A percentile compares a stretch with the other conserved stretches of the same genome.
These are phyloP conservation scores for Coleophora flavipennella DNA, from an alignment of 2,888 invertebrate genomes.

Conservation along the genomic window DNA sequence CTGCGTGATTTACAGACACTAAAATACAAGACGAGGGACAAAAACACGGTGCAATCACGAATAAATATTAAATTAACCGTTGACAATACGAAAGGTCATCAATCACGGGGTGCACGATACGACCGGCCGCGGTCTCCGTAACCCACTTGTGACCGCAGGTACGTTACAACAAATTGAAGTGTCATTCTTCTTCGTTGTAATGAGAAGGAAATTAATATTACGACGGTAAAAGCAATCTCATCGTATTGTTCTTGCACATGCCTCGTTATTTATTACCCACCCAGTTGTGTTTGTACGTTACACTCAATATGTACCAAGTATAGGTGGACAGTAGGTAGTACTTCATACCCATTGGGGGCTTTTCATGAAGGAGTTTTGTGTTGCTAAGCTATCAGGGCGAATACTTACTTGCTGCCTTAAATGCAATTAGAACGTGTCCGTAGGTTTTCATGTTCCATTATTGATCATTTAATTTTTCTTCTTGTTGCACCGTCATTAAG, in stretches of 20 bases:
- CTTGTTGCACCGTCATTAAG: too few relatives aligned
- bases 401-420: too few relatives aligned
- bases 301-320: too few relatives aligned
- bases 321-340: too few relatives aligned
- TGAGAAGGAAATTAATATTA: slow-evolving; percentile 34
- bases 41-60: slow-evolving; percentile 19
- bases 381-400: too few relatives aligned
- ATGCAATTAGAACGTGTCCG: too few relatives aligned
- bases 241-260: slow-evolving; percentile 8
- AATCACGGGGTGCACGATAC: slow-evolving; percentile 42
- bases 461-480: too few relatives aligned
- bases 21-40: slow-evolving; percentile 17
- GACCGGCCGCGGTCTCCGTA: slow-evolving; percentile 36
- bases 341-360: too few relatives aligned
- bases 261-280: slow-evolving; percentile 3
- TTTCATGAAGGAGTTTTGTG: too few relatives aligned
- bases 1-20: slow-evolving; percentile 23
- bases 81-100: slow-evolving; percentile 41
- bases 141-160: slow-evolving; percentile 33
- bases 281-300: neutral
- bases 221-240: slow-evolving; percentile 22
- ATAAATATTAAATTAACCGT: slow-evolving; percentile 47
- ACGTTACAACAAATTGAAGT: slow-evolving; percentile 44
- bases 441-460: too few relatives aligned
- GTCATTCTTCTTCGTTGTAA: slow-evolving; percentile 43